Percentiles rank a stretch among this genome's conserved stretches.
Conservation (phyloP, 2,113 vertebrate species). For the Sialia sialis region DNA sequence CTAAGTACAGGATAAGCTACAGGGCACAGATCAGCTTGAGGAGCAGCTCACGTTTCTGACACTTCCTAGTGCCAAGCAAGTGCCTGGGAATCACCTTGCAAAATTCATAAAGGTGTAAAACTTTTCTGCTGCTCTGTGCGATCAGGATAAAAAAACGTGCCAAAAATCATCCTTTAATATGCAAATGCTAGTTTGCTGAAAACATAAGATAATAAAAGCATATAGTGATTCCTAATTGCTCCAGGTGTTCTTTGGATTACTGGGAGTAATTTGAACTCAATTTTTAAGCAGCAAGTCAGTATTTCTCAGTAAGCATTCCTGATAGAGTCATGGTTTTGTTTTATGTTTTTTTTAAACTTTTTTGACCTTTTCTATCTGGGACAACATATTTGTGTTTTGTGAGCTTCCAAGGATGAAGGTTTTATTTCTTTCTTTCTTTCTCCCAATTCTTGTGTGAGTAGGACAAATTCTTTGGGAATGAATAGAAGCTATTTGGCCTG, state of each 20-base stretch:
- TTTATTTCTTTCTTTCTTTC: conserved; percentile 9
- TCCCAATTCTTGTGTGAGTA: background rate
- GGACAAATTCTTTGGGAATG: conserved; percentile 57
- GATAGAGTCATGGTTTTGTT: background rate
- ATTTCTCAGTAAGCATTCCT: background rate
- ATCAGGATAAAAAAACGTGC: background rate
- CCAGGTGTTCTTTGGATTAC: background rate
- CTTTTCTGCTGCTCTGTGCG: background rate
- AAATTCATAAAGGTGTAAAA: background rate
- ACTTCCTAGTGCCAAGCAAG: background rate
- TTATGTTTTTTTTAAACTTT: background rate
- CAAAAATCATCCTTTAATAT: background rate
- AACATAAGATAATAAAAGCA: background rate
- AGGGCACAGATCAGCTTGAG: background rate
- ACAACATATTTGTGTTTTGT: background rate
- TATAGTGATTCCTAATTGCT: background rate
- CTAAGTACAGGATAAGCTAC: background rate
- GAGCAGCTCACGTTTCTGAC: background rate
- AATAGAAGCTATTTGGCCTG: conserved; percentile 36
- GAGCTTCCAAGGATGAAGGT: background rate
- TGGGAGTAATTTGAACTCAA: background rate
- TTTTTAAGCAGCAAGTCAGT: background rate
- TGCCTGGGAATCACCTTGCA: background rate
- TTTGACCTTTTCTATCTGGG: conserved; percentile 1
- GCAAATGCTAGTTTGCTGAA: background rate